Percentiles rank a stretch among this genome's conserved stretches.
Conservation (phyloP, 2,888 invertebrate species). For the Cryptosula pallasiana region DNA sequence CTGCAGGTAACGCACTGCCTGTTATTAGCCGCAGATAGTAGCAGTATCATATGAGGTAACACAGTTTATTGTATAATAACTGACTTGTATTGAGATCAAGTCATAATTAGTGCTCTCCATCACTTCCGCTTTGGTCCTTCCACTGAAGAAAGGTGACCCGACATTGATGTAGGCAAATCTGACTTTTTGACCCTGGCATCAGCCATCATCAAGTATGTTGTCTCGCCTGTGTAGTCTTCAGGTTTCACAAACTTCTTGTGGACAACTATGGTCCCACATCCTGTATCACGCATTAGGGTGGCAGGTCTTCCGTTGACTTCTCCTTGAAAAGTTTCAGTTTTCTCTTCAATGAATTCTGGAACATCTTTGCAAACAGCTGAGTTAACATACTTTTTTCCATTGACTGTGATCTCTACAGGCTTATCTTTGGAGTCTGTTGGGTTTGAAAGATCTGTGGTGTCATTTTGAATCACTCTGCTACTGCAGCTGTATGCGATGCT, state of each 20-base stretch:
- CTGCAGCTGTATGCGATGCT: neutral
- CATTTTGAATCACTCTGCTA: neutral
- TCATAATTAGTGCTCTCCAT: neutral
- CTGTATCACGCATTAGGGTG: slow-evolving; percentile 4
- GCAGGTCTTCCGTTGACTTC: slow-evolving; percentile 1
- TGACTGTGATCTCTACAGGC: slow-evolving; percentile 17
- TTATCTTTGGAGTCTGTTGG: neutral
- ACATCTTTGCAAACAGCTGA: slow-evolving; percentile 1
- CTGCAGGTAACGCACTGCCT: too few relatives aligned
- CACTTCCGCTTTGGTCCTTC: neutral
- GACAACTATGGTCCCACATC: slow-evolving; percentile 2
- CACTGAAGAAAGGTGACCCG: neutral
- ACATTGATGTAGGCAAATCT: neutral
- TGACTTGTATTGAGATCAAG: too few relatives aligned
- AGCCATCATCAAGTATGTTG: neutral
- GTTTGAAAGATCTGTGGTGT: neutral
- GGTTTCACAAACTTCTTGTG: neutral
- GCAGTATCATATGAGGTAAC: too few relatives aligned
- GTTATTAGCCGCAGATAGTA: too few relatives aligned
- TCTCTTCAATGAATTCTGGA: neutral
- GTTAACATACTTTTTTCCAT: neutral
- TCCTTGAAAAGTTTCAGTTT: neutral
- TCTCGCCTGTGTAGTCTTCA: neutral
- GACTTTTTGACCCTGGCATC: neutral
- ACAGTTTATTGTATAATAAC: too few relatives aligned